These are phyloP conservation scores for Ictidomys tridecemlineatus DNA, from an alignment of 2,113 vertebrate species.

Conservation along the genomic window DNA sequence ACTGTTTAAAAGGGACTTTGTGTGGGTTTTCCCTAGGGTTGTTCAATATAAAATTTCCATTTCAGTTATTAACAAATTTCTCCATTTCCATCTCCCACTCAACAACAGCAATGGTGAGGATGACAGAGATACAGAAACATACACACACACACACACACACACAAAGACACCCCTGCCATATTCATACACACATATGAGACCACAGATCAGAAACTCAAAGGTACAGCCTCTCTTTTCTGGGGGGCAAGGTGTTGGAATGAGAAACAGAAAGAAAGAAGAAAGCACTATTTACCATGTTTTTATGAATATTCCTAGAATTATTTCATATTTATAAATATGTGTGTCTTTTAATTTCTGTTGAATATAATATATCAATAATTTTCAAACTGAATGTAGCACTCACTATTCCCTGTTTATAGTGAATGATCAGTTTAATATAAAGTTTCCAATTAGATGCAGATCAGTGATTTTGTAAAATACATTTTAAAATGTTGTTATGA, in stretches of 20 bases:
- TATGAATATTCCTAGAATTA: neutral
- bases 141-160: fast-evolving
- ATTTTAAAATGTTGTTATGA: neutral
- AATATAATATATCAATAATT: neutral
- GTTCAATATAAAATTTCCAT: neutral
- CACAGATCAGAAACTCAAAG: neutral
- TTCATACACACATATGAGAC: fast-evolving
- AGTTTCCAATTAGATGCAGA: neutral
- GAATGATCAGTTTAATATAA: neutral
- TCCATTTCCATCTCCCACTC: neutral
- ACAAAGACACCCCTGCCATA: neutral
- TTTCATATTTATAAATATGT: neutral
- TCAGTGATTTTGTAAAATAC: neutral
- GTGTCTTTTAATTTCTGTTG: neutral
- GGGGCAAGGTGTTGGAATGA: neutral
- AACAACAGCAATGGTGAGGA: neutral
- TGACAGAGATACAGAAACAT: neutral
- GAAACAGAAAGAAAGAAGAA: neutral
- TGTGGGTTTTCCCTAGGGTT: neutral
- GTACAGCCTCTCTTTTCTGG: neutral
- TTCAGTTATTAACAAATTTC: neutral
- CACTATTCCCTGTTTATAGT: neutral
- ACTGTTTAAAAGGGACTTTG: neutral
- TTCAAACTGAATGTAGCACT: neutral
- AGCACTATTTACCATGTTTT: neutral